Percentiles rank a stretch among this genome's conserved stretches.
Conservation (phyloP, 2,113 vertebrate species). For the Corythaeola cristata region DNA sequence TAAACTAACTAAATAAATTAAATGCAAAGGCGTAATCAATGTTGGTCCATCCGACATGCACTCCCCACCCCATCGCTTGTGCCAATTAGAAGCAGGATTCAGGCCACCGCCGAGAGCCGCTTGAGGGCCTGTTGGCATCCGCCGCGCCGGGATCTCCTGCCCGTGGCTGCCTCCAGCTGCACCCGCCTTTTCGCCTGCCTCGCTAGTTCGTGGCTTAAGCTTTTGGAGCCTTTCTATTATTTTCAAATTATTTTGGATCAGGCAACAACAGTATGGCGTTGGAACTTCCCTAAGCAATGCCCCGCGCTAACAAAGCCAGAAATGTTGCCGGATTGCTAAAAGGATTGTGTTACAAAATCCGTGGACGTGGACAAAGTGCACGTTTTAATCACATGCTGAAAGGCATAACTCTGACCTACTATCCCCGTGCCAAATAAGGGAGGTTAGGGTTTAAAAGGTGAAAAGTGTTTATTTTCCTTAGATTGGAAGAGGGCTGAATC, state of each 20-base stretch:
- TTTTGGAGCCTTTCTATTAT: neutral
- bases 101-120: accelerated
- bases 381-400: constrained; percentile 14
- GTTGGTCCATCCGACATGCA: neutral
- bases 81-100: neutral
- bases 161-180: neutral
- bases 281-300: neutral
- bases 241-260: neutral
- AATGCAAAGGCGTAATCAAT: neutral
- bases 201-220: neutral
- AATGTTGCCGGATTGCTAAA: constrained; percentile 34
- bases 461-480: neutral
- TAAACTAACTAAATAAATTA: neutral
- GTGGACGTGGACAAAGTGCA: neutral
- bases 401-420: constrained; percentile 15
- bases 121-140: neutral
- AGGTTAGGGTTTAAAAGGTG: constrained; percentile 19
- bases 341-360: constrained; percentile 55
- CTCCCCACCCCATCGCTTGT: neutral
- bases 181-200: neutral
- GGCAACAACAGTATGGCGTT: neutral
- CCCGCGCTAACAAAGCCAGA: neutral
- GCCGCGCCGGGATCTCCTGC: accelerated
- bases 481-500: neutral
- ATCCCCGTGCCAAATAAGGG: neutral